These are phyloP conservation scores for Gnathonemus longibarbis DNA, from an alignment of 2,113 vertebrate genomes.

Conservation along the genomic window DNA sequence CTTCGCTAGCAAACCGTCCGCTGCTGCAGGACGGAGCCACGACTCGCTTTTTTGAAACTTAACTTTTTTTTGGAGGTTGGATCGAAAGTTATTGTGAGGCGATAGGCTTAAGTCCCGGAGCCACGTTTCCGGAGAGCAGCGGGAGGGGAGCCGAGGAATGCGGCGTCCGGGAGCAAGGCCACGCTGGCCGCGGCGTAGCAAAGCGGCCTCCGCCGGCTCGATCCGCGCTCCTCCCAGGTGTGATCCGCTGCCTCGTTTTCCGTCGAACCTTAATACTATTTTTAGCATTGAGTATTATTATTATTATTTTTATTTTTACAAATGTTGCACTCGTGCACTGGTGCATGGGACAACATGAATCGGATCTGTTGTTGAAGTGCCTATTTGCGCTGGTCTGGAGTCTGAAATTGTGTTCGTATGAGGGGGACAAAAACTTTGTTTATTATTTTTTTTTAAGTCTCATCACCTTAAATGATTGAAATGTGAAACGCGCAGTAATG, in stretches of 20 bases:
- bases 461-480: neutral
- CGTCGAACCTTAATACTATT: neutral
- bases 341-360: neutral
- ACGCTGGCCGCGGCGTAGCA: neutral
- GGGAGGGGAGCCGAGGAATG: neutral
- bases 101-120: neutral
- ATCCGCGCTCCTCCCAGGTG: neutral
- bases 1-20: neutral
- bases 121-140: neutral
- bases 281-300: neutral
- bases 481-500: neutral
- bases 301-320: neutral
- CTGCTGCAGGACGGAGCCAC: neutral
- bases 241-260: neutral
- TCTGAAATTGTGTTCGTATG: neutral
- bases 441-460: neutral
- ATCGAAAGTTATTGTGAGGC: neutral
- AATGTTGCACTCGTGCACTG: neutral
- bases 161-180: neutral
- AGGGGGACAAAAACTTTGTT: neutral
- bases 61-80: neutral
- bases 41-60: neutral
- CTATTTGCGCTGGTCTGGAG: neutral
- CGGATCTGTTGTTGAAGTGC: neutral
- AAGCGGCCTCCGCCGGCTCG: neutral